These are phyloP conservation scores for Labeo catla DNA, from an alignment of 2,113 vertebrate species.

Conservation along the genomic window DNA sequence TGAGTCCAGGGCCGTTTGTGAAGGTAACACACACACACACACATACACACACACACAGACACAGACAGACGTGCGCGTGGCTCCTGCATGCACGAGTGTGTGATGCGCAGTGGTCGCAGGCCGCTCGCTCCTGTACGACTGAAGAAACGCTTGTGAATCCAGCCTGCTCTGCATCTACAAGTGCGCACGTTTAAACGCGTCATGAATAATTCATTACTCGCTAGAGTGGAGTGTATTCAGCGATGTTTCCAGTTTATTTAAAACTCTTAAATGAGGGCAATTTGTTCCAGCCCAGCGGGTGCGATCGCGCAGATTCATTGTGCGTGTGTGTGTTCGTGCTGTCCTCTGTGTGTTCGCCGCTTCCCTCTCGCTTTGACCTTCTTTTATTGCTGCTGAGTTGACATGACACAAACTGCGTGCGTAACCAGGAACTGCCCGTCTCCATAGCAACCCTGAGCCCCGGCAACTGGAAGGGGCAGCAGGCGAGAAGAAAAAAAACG, in stretches of 20 bases:
- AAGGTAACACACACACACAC: no score
- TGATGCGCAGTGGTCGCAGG: background rate
- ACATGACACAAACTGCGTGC: constrained; percentile 25
- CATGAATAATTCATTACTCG: constrained; percentile 24
- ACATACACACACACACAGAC: background rate
- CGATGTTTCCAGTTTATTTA: constrained; percentile 40
- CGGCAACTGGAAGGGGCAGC: constrained; percentile 12
- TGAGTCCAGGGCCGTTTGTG: no score
- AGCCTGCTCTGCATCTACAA: background rate
- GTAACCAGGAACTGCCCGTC: constrained; percentile 37
- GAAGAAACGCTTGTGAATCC: background rate
- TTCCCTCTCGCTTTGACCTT: constrained; percentile 14
- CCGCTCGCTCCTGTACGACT: background rate
- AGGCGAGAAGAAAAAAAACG: background rate
- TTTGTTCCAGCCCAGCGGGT: constrained; percentile 30
- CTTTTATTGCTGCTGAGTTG: constrained; percentile 29
- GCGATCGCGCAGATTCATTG: background rate
- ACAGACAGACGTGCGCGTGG: background rate
- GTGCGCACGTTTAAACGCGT: background rate
- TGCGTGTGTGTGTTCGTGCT: background rate
- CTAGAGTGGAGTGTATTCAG: constrained; percentile 17
- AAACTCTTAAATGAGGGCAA: constrained; percentile 34
- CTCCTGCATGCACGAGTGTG: background rate
- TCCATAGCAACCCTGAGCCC: constrained; percentile 19
- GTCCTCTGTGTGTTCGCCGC: constrained; percentile 11